Conservation (phyloP, 1,140 invertebrate species). For the Mycetomoellerius zeteki region DNA sequence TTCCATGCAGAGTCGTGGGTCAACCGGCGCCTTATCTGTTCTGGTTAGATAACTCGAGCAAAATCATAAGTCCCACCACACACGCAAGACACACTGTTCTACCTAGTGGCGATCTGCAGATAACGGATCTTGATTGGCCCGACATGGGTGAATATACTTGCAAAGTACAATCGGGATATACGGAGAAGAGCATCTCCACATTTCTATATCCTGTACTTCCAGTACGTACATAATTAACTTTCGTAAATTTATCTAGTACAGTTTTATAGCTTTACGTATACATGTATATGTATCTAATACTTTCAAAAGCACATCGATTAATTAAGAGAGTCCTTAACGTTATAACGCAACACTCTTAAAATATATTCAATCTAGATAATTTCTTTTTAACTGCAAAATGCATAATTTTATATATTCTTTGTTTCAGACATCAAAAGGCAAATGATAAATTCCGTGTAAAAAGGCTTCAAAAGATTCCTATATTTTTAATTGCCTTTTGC, state of each 20-base stretch:
- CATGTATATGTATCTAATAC: background rate
- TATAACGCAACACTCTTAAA: background rate
- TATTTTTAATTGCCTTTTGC: slow-evolving; percentile 17
- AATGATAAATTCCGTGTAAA: slow-evolving; percentile 6
- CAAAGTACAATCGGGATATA: slow-evolving; percentile 88
- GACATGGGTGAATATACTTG: slow-evolving; percentile 94
- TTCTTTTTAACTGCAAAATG: background rate
- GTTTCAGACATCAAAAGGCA: slow-evolving; percentile 22
- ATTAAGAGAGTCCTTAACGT: background rate
- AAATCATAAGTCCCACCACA: slow-evolving; percentile 84
- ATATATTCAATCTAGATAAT: background rate
- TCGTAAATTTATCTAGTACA: background rate
- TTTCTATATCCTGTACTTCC: slow-evolving; percentile 74
- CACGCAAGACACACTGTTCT: slow-evolving; percentile 88
- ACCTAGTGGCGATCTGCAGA: slow-evolving; percentile 91
- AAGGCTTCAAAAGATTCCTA: slow-evolving; percentile 1
- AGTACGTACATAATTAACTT: slow-evolving; percentile 65
- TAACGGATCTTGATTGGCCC: slow-evolving; percentile 90
- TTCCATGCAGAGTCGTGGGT: slow-evolving; percentile 91
- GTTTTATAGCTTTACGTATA: background rate
- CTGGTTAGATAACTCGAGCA: slow-evolving; percentile 89
- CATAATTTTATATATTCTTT: background rate
- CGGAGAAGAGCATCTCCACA: slow-evolving; percentile 64
- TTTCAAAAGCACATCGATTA: background rate
- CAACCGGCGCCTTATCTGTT: slow-evolving; percentile 89